Percentiles rank a stretch among this genome's conserved stretches.
These are phyloP conservation scores for Ptilodon capucinus DNA, from an alignment of 2,888 invertebrate species.

Conservation along the genomic window DNA sequence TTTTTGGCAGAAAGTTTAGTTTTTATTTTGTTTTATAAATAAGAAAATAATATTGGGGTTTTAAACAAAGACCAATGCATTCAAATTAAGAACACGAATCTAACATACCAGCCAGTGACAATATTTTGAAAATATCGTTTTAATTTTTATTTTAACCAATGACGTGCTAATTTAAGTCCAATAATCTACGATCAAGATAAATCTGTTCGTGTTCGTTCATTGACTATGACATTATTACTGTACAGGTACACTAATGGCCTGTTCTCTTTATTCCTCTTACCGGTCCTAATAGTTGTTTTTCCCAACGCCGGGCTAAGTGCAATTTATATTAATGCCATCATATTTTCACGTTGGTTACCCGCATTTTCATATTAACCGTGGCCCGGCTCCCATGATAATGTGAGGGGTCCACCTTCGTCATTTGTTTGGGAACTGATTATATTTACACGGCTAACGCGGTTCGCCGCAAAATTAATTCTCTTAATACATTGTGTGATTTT, in stretches of 20 bases:
- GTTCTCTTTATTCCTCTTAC: conserved; percentile 32
- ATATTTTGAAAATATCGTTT: too few species aligned
- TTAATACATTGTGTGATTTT: conserved; percentile 36
- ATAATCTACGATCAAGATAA: conserved; percentile 5
- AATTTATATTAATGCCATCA: conserved; percentile 78
- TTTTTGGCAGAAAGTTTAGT: too few species aligned
- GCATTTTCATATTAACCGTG: conserved; percentile 75
- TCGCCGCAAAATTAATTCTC: conserved; percentile 60
- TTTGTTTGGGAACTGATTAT: conserved; percentile 76
- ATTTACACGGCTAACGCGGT: conserved; percentile 70
- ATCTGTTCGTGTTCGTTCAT: conserved; percentile 12
- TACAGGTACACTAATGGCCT: conserved; percentile 20
- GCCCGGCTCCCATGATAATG: conserved; percentile 68
- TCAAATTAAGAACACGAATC: too few species aligned
- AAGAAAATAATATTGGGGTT: too few species aligned
- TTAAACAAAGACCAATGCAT: too few species aligned
- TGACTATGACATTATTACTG: conserved; percentile 11
- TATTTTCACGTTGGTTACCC: conserved; percentile 76
- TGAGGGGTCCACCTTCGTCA: conserved; percentile 71
- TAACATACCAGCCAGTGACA: too few species aligned
- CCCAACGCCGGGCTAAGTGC: conserved; percentile 62
- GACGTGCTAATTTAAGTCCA: not conserved
- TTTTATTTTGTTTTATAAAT: too few species aligned
- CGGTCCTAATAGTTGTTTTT: conserved; percentile 62
- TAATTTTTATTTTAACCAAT: too few species aligned